Conservation (phyloP, 2,797 vertebrate genomes). For the Gallinago solitaria region DNA sequence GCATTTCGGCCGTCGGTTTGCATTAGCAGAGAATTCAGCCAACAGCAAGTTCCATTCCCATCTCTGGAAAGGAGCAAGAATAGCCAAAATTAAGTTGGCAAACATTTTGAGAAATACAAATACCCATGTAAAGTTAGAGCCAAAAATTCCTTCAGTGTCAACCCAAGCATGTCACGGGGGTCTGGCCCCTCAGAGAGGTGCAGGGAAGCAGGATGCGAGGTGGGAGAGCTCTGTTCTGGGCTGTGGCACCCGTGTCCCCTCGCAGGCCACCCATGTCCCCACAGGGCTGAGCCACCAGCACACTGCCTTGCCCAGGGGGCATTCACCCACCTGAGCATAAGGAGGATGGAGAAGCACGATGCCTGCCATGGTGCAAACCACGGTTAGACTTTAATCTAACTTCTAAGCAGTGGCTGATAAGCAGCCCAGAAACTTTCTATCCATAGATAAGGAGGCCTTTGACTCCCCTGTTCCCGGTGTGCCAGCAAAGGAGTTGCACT, state of each 20-base stretch:
- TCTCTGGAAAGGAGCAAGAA: background rate
- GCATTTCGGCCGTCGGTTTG: background rate
- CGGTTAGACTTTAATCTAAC: conserved; percentile 24
- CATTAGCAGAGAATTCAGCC: background rate
- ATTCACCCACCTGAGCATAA: background rate
- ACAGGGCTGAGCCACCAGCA: background rate
- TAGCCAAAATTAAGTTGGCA: background rate
- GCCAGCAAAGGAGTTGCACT: background rate
- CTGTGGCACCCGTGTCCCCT: background rate
- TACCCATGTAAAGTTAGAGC: background rate
- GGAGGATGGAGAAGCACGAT: background rate
- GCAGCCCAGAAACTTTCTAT: conserved; percentile 53
- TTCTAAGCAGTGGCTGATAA: conserved; percentile 24
- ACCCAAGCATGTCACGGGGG: fast-evolving
- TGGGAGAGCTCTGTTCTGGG: background rate
- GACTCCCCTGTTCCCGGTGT: background rate
- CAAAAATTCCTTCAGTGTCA: background rate
- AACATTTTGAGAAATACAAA: background rate
- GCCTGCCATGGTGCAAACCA: background rate
- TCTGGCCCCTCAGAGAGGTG: background rate
- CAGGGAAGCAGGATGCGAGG: fast-evolving
- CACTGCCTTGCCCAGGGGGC: background rate
- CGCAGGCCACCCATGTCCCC: background rate
- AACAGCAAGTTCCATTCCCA: conserved; percentile 16
- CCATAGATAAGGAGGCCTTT: conserved; percentile 36